Percentiles rank a stretch among this genome's conserved stretches.
Evolutionary conservation across 2,888 invertebrate genomes (phyloP).

Genomic region (Andrena fulva): DNA sequence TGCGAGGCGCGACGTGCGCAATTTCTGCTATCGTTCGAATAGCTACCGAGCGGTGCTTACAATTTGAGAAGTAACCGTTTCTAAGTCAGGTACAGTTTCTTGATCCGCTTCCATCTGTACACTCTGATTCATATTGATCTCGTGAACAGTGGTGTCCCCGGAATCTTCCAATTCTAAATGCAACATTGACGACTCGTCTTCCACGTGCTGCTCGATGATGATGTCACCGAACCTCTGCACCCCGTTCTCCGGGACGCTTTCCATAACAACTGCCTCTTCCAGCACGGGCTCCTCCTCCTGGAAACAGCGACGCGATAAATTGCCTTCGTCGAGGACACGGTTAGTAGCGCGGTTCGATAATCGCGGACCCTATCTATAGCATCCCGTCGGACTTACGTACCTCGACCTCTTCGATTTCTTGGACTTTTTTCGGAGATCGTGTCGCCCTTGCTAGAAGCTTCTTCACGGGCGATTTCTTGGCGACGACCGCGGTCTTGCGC

Average conservation of each 20-base stretch:
- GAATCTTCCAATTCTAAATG: constrained; percentile 77
- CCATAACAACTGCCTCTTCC: constrained; percentile 68
- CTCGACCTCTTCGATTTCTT: constrained; percentile 77
- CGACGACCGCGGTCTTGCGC: constrained; percentile 77
- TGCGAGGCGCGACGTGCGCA: too few relatives aligned
- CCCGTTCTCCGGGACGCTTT: constrained; percentile 77
- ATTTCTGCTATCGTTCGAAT: too few relatives aligned
- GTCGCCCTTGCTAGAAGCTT: constrained; percentile 78
- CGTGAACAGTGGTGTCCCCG: constrained; percentile 63
- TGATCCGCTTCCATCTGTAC: constrained; percentile 73
- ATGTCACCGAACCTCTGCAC: constrained; percentile 72
- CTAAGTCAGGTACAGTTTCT: constrained; percentile 77
- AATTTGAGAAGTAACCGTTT: constrained; percentile 77
- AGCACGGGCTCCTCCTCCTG: constrained; percentile 71
- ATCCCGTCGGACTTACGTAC: constrained; percentile 63
- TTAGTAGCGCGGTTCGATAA: neutral
- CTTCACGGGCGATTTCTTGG: constrained; percentile 80
- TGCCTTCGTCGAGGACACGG: neutral
- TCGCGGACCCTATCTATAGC: neutral
- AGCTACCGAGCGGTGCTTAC: constrained; percentile 62
- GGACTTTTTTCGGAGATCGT: constrained; percentile 74
- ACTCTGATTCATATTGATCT: constrained; percentile 61
- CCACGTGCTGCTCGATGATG: constrained; percentile 70
- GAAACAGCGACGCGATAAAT: neutral
- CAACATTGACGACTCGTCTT: constrained; percentile 70